Evolutionary conservation across 2,888 invertebrate species (phyloP), one percentile per base, ranked within the genome.

Genomic region (Eristalinus sepulchralis): DNA sequence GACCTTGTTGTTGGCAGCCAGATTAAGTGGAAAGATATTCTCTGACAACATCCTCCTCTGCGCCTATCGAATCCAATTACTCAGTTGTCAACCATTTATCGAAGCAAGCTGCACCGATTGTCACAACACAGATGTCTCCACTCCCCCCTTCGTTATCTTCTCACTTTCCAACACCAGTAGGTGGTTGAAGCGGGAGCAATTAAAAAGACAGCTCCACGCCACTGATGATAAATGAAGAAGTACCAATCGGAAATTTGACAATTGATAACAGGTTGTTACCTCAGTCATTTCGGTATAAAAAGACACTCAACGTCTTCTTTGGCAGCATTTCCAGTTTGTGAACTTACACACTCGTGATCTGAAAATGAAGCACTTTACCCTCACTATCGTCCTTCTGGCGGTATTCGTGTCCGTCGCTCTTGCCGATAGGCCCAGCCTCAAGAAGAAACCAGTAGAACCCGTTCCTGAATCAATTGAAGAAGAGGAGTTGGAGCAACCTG

Each of bases 341-440:
- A 47, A n/a, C 1, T n/a, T 1, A n/a, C 57, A 57, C 57, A 24
- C 24, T 27, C 47, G 24, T 57, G 62, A 53, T 77, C 24, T 64
- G 27, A 78, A 81, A 70, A 85, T 85, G 85, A 33, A 64, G 73
- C 68, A 20, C 8, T 73, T 63, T 4, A 36, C 77, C 20, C 22
- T 80, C 5, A 11, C 68, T 34, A 24, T 72, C 36, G 62, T 71
- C 47, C 13, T 68, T 68, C 22, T 76, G 13, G 84, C 22, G 22
- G 39, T 63, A 34, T 80, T 84, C 31, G 36, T 76, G 13, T 67
- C 71, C 1, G 36, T 72, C 33, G 62, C 47, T 3, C 22, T 71
- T 13, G 76, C 76, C 2, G 33, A 33, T 4, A 62, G 20, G 1
- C 53, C 36, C 3, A 67, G 11, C 2, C 1, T 47, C 17, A 22